These are phyloP conservation scores for Mormyrus proboscirostris DNA, from an alignment of 2,797 vertebrate species.

Conservation along the genomic window DNA sequence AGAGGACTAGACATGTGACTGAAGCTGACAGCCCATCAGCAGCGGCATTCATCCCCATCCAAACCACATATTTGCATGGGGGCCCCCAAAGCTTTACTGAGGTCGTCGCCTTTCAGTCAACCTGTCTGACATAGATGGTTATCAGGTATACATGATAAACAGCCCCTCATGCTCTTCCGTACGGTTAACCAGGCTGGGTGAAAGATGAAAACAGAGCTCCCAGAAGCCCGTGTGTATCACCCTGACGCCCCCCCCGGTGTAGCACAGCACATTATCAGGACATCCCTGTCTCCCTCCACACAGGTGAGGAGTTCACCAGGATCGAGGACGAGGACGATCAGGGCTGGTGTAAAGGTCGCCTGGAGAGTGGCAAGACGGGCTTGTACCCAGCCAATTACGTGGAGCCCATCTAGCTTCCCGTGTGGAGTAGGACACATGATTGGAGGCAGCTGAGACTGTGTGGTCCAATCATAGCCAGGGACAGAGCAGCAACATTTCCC, in stretches of 20 bases:
- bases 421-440: conserved; percentile 58
- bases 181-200: background rate
- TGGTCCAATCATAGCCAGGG: conserved; percentile 73
- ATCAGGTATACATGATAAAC: background rate
- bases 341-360: conserved; percentile 95
- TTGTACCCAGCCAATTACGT: conserved; percentile 98
- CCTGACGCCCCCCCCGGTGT: background rate
- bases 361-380: conserved; percentile 86
- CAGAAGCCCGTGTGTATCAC: background rate
- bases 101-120: background rate
- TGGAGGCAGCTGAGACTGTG: conserved; percentile 86
- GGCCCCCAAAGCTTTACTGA: background rate
- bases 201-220: background rate
- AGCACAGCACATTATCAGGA: background rate
- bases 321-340: conserved; percentile 95
- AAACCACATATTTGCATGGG: background rate
- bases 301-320: conserved; percentile 94
- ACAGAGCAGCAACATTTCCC: conserved; percentile 65
- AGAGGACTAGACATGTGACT: background rate
- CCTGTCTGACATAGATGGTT: background rate
- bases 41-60: background rate
- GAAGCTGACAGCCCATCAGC: background rate
- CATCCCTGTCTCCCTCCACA: conserved; percentile 29
- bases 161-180: background rate
- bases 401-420: conserved; percentile 76